Base-by-base conservation (phyloP, 1,140 invertebrate genomes). In the Zaprionus capensis region DNA sequence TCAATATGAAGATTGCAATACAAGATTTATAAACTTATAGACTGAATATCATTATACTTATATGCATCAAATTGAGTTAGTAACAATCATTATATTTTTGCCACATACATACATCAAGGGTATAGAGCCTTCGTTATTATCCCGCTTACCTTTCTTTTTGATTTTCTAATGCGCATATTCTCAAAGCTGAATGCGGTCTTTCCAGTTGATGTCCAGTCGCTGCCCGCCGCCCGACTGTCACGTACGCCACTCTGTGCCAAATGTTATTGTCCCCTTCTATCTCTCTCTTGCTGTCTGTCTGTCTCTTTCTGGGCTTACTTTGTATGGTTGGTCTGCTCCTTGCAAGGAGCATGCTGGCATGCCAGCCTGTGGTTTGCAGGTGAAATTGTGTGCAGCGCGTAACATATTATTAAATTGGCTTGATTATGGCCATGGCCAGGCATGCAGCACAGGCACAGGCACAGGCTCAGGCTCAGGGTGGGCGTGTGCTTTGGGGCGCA, bases 401-500 rank as follows among this genome's bases (percentile, higher is more conserved):
- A 87, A 87, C 83, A 78, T 87, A 84, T 87, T 87, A 87, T 87
- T 87, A 87, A 88, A 84, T 88, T 88, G 84, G 49, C 84, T 87
- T 87, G 83, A 87, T 87, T 87, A 81, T 83, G 84, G 83, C 68
- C 84, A 78, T 71, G 75, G 67, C 70, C 58, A 71, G 71, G 78
- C 24, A 51, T 67, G 4, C 61, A 67, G 68, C 61, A 63, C 59
- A 38, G 76, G 76, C 73, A n/a, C 31, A 11, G 22, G 22, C 22
- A 22, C 22, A 22, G 38, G 38, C 20, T 46, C 41, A 9, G 38
- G 38, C 20, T 46, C 41, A 9, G 64, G 63, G 78, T 79, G 76
- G 73, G 70, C 65, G 57, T 64, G 51, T 78, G 78, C 59, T 63
- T 55, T 64, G 51, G 20, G 49, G 15, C 46, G 44, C 12, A 66